phyloP scores from a whole-genome alignment of 2,888 invertebrate genomes.

The Callyntrura sp. region DNA sequence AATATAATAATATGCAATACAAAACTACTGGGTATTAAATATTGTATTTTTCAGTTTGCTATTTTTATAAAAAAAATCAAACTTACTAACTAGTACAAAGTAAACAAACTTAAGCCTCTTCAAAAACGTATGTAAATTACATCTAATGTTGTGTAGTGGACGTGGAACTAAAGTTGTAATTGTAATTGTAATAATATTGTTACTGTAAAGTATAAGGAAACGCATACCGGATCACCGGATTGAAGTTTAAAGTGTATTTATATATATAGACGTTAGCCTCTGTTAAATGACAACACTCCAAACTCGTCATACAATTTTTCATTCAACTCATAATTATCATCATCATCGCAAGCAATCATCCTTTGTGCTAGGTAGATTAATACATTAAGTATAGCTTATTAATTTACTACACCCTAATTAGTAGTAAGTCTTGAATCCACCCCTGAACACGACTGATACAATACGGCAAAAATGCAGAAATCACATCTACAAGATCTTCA shows the following conservation, averaged over 20 bases:
- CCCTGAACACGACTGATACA: constrained; percentile 66
- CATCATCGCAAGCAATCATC: too few relatives aligned
- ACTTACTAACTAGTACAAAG: not conserved
- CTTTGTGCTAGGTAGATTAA: too few relatives aligned
- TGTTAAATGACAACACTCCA: too few relatives aligned
- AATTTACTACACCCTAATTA: constrained; percentile 9
- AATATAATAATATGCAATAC: not conserved
- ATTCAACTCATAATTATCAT: too few relatives aligned
- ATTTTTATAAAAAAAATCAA: not conserved
- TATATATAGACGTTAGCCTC: not conserved
- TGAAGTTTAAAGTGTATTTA: not conserved
- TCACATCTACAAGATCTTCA: not conserved
- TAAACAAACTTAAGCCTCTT: constrained; percentile 30
- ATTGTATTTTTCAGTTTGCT: not conserved
- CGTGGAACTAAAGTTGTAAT: not conserved
- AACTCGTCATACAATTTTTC: too few relatives aligned
- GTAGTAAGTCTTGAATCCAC: constrained; percentile 67
- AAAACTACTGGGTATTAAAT: not conserved
- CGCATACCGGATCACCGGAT: too few relatives aligned
- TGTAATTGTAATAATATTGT: too few relatives aligned
- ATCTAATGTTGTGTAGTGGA: not conserved
- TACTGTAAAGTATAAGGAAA: too few relatives aligned
- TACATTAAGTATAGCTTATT: too few relatives aligned
- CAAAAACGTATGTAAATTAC: not conserved
- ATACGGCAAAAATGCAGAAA: not conserved